Conservation (phyloP, 2,797 vertebrate genomes). For the Eulemur albifrons region DNA sequence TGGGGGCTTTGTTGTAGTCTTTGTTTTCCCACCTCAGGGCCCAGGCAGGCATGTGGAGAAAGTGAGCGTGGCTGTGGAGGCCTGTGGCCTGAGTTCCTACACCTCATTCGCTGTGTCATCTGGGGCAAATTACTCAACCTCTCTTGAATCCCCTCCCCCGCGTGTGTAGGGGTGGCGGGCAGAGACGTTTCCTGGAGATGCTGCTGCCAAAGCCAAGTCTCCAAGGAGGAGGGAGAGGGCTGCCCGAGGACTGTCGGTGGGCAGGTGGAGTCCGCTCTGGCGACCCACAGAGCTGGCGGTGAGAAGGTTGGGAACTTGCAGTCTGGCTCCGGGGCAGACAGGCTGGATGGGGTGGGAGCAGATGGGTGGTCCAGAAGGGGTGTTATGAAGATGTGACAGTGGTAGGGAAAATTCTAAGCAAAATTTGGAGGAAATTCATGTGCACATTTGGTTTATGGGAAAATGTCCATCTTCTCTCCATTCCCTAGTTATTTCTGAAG, state of each 20-base stretch:
- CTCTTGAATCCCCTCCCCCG: background rate
- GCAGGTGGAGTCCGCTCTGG: background rate
- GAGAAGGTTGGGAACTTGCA: no score
- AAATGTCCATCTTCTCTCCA: background rate
- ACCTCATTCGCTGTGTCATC: background rate
- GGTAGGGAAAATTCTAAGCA: background rate
- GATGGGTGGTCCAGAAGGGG: no score
- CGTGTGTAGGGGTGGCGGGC: accelerated
- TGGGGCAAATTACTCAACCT: background rate
- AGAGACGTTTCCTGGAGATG: background rate
- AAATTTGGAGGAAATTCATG: background rate
- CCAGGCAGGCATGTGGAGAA: background rate
- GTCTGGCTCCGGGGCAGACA: background rate
- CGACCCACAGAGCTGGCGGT: background rate
- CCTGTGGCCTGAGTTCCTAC: background rate
- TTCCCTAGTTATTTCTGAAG: background rate
- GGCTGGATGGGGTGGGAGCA: background rate
- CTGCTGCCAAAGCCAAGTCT: background rate
- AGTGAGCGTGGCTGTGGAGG: background rate
- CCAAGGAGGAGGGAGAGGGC: background rate
- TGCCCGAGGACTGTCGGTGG: background rate
- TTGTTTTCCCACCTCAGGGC: background rate
- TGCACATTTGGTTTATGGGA: background rate
- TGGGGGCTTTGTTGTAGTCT: background rate
- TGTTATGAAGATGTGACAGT: background rate